phyloP scores from a whole-genome alignment of 1,140 invertebrate species.

The Thalassaphorura encarpata region DNA sequence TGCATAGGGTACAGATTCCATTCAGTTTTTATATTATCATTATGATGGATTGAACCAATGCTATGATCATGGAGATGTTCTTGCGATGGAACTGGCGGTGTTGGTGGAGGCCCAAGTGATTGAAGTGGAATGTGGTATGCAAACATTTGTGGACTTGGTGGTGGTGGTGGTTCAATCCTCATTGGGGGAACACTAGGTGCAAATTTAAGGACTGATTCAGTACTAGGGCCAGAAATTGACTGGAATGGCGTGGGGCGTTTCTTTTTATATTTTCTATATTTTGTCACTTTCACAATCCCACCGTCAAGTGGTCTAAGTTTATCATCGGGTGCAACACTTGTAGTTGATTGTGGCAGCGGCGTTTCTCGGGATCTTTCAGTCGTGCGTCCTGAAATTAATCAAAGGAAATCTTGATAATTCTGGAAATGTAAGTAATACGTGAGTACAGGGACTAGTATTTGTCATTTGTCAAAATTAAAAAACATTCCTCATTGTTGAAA shows the following conservation, averaged over 20 bases:
- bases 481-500: no score
- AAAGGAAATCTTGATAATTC: no score
- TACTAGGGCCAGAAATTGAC: neutral
- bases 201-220: neutral
- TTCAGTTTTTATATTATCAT: neutral
- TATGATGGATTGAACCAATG: neutral
- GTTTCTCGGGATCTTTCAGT: no score
- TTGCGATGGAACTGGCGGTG: neutral
- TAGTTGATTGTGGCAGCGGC: no score
- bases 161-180: conserved; percentile 1
- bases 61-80: neutral
- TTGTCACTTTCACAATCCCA: no score
- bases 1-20: neutral
- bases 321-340: no score
- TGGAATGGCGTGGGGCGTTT: neutral
- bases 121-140: neutral
- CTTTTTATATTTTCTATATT: no score
- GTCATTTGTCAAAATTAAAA: no score
- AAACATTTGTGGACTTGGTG: neutral
- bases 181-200: neutral
- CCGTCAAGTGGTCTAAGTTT: no score
- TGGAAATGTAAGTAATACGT: no score
- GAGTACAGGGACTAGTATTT: no score
- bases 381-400: no score
- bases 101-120: neutral